Evolutionary conservation across 2,888 invertebrate genomes (phyloP), one percentile per base, ranked within the genome.

Genomic region (Xestia sexstrigata): DNA sequence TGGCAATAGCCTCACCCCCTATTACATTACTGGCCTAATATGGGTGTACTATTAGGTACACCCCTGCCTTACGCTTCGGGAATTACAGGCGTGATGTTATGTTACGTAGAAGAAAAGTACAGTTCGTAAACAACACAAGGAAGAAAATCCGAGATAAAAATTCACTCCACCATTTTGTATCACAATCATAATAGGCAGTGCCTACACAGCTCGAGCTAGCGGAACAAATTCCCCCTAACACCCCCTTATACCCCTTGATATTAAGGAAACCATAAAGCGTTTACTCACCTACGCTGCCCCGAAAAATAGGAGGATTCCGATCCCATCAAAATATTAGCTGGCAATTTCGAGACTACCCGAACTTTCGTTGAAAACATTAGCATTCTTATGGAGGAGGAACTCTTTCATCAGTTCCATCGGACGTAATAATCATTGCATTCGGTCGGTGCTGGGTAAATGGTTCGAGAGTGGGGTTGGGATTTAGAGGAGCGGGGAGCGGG

Each of bases 351-450:
- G 68, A 63, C 74, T 70, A 67, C 67, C 77, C 78, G 66, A 70
- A 67, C 60, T 79, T 76, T 78, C 63, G 39, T 69, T 68, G 71
- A 45, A 76, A 86, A 82, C 81, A 89, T 88, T 88, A 89, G 88
- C 89, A 89, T 88, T 89, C 88, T 85, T 86, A 89, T 86, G 80
- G 81, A 60, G 58, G 23, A 68, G 78, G 79, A 82, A 79, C 82
- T 76, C 78, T 89, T 88, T 83, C 86, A 82, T 84, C 88, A 87
- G 84, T 84, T 67, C 78, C 79, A 83, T 83, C 73, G 78, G 79
- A 84, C 83, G 79, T 89, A 88, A 88, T 89, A 87, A 89, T 89
- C 88, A 88, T 89, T 88, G 89, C 87, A 85, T 89, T 86, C 82
- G 73, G 55, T 83, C 69, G 26, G 68, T 76, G 74, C 74, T 55